Evolutionary conservation across 2,113 vertebrate species (phyloP).

Genomic region (Apeltes quadracus): DNA sequence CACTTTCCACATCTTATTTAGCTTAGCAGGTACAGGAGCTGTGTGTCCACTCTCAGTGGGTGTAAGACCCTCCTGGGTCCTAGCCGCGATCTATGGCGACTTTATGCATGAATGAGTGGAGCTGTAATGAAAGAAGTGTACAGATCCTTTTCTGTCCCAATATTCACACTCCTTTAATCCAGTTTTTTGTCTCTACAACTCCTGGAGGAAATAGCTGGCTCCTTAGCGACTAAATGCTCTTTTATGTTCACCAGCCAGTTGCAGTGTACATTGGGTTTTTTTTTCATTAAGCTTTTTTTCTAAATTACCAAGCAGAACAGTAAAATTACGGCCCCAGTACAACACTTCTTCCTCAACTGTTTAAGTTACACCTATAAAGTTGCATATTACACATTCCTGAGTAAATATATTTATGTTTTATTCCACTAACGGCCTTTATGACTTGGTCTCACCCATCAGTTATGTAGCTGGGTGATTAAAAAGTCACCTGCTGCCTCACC

Average conservation of each 20-base stretch:
- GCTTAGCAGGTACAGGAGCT: neutral
- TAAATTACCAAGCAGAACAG: neutral
- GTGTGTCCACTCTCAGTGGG: neutral
- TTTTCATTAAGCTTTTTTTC: neutral
- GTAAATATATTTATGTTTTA: neutral
- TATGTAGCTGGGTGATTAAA: conserved; percentile 33
- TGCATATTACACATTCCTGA: neutral
- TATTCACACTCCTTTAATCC: neutral
- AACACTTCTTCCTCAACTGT: neutral
- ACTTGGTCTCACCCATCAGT: conserved; percentile 4
- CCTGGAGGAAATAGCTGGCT: neutral
- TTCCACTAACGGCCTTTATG: neutral
- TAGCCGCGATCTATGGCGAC: neutral
- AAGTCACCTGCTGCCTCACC: conserved; percentile 10
- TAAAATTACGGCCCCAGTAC: neutral
- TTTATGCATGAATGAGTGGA: neutral
- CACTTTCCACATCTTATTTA: conserved; percentile 1
- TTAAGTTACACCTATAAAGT: neutral
- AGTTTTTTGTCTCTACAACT: neutral
- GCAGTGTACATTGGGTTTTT: neutral
- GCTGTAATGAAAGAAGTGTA: neutral
- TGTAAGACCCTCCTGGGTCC: neutral
- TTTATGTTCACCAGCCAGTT: neutral
- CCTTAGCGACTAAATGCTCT: neutral
- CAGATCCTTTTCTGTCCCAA: neutral